Conservation (phyloP, 2,797 vertebrate genomes). For the Danio jaintianensis region DNA sequence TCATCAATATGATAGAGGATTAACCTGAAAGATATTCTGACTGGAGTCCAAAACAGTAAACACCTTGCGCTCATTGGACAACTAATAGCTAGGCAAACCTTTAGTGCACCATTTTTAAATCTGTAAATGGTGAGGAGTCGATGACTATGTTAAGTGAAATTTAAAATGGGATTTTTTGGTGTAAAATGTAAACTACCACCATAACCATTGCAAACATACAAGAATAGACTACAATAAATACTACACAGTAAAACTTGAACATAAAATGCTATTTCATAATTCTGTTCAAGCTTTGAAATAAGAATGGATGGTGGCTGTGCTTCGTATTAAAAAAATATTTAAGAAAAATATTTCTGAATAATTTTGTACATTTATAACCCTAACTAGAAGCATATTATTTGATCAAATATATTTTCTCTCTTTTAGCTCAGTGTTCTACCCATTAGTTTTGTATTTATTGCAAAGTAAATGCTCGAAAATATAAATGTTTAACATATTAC, state of each 20-base stretch:
- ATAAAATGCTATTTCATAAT: neutral
- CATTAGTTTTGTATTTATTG: neutral
- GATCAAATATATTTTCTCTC: no score
- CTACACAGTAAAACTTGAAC: neutral
- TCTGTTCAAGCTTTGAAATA: neutral
- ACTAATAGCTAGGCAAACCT: neutral
- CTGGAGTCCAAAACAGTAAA: neutral
- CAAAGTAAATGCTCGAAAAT: neutral
- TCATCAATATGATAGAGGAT: neutral
- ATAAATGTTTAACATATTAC: neutral
- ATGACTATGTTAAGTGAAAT: neutral
- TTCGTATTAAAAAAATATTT: neutral
- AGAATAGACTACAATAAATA: neutral
- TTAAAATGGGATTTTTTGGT: neutral
- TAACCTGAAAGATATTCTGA: constrained; percentile 2
- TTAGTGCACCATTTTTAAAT: constrained; percentile 7
- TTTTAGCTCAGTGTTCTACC: neutral
- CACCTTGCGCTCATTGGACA: constrained; percentile 8
- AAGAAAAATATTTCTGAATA: neutral
- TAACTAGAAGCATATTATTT: neutral
- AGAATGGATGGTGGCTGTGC: neutral
- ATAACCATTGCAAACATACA: neutral
- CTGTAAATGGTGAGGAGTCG: neutral
- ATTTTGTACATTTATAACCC: neutral
- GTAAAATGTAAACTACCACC: neutral